phyloP scores from a whole-genome alignment of 1,140 invertebrate species.

The Trichonephila inaurata region DNA sequence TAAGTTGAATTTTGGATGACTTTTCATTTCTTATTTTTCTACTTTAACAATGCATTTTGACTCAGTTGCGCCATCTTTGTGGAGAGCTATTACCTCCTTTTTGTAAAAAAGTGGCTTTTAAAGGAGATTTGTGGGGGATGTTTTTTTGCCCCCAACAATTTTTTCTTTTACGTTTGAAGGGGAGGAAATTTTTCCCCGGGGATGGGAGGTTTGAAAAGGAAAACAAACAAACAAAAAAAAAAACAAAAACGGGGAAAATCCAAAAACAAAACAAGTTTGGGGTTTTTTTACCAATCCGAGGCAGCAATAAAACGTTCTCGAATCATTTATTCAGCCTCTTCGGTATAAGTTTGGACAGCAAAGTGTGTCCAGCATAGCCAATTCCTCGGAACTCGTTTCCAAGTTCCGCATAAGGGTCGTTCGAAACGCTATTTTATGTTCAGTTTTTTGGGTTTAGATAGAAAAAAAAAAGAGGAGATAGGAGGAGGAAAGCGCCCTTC shows the following conservation, averaged over 20 bases:
- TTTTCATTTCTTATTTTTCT: neutral
- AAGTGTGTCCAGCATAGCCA: slow-evolving; percentile 67
- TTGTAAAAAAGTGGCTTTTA: slow-evolving; percentile 41
- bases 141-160: slow-evolving; percentile 9
- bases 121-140: slow-evolving; percentile 33
- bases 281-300: slow-evolving; percentile 66
- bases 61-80: neutral
- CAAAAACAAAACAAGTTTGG: slow-evolving; percentile 36
- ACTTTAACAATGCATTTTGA: neutral
- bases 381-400: slow-evolving; percentile 22
- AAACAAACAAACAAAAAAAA: neutral
- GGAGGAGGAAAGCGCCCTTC: neutral
- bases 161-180: neutral
- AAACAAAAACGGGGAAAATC: neutral
- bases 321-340: slow-evolving; percentile 68
- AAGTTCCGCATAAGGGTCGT: neutral
- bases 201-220: neutral
- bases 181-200: slow-evolving; percentile 25
- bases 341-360: slow-evolving; percentile 63
- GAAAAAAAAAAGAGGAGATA: neutral
- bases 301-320: slow-evolving; percentile 71
- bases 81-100: slow-evolving; percentile 30
- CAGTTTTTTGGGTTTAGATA: neutral
- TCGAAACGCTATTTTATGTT: slow-evolving; percentile 30
- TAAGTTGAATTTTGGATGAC: neutral